Evolutionary conservation across 2,113 vertebrate genomes (phyloP).

Genomic region (Corythaixoides concolor): DNA sequence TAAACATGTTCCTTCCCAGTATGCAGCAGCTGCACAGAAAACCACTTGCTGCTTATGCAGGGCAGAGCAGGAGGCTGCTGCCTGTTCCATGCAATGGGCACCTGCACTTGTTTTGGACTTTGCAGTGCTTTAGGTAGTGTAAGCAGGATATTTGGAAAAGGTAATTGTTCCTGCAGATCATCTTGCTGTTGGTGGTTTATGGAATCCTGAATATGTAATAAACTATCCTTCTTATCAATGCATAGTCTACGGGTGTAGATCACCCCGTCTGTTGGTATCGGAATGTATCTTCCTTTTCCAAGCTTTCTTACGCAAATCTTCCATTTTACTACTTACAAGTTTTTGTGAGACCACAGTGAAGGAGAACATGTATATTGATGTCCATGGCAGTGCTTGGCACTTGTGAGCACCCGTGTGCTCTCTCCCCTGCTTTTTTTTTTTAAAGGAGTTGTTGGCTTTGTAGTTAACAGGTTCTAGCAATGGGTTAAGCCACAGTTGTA

Average conservation of each 20-base stretch:
- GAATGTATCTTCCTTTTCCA: not conserved
- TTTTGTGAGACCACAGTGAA: not conserved
- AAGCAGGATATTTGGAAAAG: not conserved
- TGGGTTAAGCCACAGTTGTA: not conserved
- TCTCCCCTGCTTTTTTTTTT: not conserved
- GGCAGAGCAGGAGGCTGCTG: not conserved
- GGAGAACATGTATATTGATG: not conserved
- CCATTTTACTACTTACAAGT: not conserved
- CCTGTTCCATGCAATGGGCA: rapidly evolving
- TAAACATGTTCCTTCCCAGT: rapidly evolving
- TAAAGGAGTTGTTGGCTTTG: not conserved
- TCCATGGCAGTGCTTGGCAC: not conserved
- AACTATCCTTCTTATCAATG: not conserved
- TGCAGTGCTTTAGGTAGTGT: rapidly evolving
- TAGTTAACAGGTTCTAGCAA: not conserved
- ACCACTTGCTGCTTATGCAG: rapidly evolving
- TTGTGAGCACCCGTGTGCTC: rapidly evolving
- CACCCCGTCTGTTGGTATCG: not conserved
- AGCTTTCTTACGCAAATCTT: not conserved
- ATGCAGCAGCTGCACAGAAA: not conserved
- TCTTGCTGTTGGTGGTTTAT: not conserved
- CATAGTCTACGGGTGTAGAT: rapidly evolving
- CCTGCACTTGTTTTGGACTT: rapidly evolving
- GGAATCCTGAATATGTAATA: too few species aligned
- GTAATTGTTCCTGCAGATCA: rapidly evolving